These are phyloP conservation scores for Micronycteris hirsuta DNA, from an alignment of 2,113 vertebrate species.

Conservation along the genomic window DNA sequence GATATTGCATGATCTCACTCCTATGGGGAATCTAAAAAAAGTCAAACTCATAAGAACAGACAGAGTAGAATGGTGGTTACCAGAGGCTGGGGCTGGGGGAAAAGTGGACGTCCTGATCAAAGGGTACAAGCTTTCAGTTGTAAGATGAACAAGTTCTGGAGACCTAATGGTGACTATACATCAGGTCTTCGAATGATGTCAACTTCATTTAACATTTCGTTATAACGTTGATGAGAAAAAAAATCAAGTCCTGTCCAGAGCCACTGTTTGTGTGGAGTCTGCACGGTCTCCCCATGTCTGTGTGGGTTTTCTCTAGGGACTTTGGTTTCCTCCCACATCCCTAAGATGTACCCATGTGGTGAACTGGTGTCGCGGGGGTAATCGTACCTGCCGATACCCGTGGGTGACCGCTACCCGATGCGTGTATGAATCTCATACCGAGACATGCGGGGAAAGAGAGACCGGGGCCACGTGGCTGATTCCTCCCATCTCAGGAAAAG, in stretches of 20 bases:
- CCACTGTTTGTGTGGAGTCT: neutral
- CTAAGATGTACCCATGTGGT: neutral
- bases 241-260: neutral
- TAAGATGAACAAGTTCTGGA: neutral
- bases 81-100: neutral
- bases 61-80: neutral
- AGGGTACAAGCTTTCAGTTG: neutral
- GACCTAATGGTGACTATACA: neutral
- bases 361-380: no score
- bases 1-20: neutral
- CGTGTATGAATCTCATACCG: no score
- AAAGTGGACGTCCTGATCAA: neutral
- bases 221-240: neutral
- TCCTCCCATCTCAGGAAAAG: no score
- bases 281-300: neutral
- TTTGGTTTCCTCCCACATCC: neutral
- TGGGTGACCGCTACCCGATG: no score
- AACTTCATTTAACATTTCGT: neutral
- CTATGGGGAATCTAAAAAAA: neutral
- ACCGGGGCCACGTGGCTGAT: no score
- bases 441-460: no score
- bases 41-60: neutral
- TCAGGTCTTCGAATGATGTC: neutral
- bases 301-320: neutral
- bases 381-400: no score